These are phyloP conservation scores for Sus cebifrons DNA, from an alignment of 2,797 vertebrate species.

Conservation along the genomic window DNA sequence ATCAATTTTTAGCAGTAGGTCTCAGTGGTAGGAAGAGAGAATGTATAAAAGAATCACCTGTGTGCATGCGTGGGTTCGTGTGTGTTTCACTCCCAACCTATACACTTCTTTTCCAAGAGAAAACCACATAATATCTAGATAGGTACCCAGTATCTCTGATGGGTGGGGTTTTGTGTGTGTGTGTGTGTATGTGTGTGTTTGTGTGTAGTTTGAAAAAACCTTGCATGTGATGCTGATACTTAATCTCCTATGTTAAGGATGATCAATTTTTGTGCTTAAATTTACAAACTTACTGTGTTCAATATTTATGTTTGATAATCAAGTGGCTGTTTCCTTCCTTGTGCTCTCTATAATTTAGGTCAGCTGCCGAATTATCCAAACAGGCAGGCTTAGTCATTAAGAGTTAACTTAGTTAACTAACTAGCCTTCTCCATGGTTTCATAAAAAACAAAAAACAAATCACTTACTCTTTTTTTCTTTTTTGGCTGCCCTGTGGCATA, in stretches of 20 bases:
- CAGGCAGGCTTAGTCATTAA: constrained; percentile 30
- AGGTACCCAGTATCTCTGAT: neutral
- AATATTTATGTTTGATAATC: neutral
- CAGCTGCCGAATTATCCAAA: constrained; percentile 34
- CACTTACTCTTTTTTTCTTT: neutral
- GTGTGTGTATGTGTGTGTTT: neutral
- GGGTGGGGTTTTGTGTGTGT: neutral
- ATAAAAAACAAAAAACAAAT: constrained; percentile 51
- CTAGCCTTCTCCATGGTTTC: constrained; percentile 40
- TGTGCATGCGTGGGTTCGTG: neutral
- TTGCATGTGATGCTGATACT: neutral
- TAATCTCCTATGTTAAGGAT: neutral
- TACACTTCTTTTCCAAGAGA: neutral
- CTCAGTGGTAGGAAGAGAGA: constrained; percentile 48
- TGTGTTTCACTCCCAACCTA: neutral
- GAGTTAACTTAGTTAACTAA: constrained; percentile 48
- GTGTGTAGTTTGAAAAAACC: neutral
- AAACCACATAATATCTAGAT: neutral
- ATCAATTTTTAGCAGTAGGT: constrained; percentile 41
- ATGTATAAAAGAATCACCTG: neutral
- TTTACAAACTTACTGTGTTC: neutral
- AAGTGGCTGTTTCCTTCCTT: neutral
- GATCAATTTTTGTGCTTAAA: neutral
- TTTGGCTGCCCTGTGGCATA: no score
- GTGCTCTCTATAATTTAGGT: neutral